Conservation (phyloP, 2,797 vertebrate species). For the Poecilia picta region DNA sequence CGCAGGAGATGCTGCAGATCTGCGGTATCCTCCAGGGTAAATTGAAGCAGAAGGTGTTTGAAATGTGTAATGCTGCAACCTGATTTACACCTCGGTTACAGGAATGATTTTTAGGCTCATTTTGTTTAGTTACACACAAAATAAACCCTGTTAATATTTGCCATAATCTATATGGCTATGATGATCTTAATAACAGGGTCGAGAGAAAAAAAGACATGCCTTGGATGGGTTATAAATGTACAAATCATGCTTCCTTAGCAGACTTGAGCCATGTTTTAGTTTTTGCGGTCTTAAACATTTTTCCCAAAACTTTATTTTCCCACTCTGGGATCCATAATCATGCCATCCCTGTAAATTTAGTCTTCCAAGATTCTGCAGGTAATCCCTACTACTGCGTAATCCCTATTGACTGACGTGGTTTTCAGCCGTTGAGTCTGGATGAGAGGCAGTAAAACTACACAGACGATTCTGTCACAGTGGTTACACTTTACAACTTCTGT, state of each 20-base stretch:
- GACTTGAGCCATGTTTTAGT: background rate
- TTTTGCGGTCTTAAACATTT: background rate
- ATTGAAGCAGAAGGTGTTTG: conserved; percentile 61
- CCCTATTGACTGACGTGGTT: background rate
- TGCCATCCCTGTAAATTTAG: background rate
- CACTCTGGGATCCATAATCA: background rate
- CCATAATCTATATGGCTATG: conserved; percentile 23
- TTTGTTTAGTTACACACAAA: conserved; percentile 58
- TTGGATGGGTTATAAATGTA: background rate
- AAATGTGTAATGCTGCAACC: conserved; percentile 58
- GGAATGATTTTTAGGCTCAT: conserved; percentile 47
- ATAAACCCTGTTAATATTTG: conserved; percentile 51
- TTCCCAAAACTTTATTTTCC: background rate
- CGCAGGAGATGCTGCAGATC: conserved; percentile 35
- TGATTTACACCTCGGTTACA: conserved; percentile 47
- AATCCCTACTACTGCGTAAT: background rate
- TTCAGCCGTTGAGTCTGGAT: background rate
- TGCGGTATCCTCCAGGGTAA: conserved; percentile 34
- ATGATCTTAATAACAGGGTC: background rate
- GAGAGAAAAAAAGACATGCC: background rate
- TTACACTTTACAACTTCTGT: background rate
- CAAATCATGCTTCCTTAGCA: background rate
- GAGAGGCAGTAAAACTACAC: background rate
- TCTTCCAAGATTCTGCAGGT: background rate
- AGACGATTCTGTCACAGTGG: background rate